These are phyloP conservation scores for Tursiops truncatus DNA, from an alignment of 2,113 vertebrate species.

Conservation along the genomic window DNA sequence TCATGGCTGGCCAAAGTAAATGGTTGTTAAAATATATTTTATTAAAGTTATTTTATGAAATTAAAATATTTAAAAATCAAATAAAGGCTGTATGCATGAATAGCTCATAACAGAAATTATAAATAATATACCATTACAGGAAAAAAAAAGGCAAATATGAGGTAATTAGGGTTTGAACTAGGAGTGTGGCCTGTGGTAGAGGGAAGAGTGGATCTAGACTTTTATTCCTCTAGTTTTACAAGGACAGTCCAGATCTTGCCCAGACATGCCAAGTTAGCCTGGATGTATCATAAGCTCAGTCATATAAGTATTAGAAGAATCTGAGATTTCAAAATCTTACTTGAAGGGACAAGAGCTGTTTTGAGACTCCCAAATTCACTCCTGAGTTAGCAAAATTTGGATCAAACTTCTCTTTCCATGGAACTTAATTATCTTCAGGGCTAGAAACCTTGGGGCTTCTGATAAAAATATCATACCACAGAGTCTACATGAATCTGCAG, in stretches of 20 bases:
- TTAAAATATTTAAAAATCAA: not conserved
- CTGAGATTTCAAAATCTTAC: not conserved
- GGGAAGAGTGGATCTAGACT: not conserved
- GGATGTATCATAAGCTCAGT: not conserved
- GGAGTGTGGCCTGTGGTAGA: not conserved
- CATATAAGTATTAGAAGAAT: not conserved
- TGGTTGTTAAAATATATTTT: not conserved
- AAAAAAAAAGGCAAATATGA: not conserved
- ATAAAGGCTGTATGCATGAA: not conserved
- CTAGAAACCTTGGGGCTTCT: not conserved
- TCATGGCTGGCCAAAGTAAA: not conserved
- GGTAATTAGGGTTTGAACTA: not conserved
- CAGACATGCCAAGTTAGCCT: not conserved
- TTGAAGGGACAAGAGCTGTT: not conserved
- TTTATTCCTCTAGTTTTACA: constrained; percentile 5
- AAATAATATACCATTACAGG: not conserved
- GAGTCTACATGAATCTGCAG: not conserved
- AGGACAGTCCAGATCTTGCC: not conserved
- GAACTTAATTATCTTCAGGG: not conserved
- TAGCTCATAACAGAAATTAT: not conserved
- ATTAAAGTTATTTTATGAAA: not conserved
- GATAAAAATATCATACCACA: not conserved
- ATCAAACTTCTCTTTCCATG: not conserved
- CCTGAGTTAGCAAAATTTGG: not conserved
- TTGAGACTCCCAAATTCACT: not conserved